These are phyloP conservation scores for Hoplostethus atlanticus DNA, from an alignment of 2,797 vertebrate species.

Conservation along the genomic window DNA sequence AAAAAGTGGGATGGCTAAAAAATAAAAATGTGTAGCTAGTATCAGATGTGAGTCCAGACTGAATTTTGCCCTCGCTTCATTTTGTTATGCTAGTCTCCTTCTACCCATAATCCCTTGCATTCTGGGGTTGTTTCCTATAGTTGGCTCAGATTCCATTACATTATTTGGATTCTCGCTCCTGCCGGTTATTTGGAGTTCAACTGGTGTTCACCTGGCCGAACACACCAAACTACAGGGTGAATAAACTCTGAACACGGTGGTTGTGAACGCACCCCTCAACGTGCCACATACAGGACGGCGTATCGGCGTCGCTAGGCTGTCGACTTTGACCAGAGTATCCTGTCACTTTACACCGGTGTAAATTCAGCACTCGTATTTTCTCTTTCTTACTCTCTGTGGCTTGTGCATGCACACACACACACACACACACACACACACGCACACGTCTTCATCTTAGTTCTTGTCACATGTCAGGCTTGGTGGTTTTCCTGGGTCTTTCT, in stretches of 20 bases:
- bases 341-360: constrained; percentile 17
- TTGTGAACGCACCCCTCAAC: no score
- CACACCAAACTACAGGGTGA: not conserved
- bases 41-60: no score
- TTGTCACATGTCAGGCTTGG: constrained; percentile 10
- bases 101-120: no score
- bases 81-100: no score
- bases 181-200: not conserved
- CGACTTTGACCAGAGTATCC: not conserved
- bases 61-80: no score
- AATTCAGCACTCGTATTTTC: constrained; percentile 40
- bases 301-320: no score
- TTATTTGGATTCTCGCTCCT: no score
- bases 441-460: not conserved
- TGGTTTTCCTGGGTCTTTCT: not conserved
- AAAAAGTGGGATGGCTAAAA: no score
- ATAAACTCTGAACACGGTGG: not conserved
- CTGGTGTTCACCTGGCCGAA: not conserved
- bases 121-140: no score
- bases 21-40: no score
- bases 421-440: constrained; percentile 9
- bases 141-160: no score
- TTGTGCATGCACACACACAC: constrained; percentile 45
- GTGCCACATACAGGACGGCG: not conserved
- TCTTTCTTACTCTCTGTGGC: constrained; percentile 53